Evolutionary conservation across 2,113 vertebrate species (phyloP).

Genomic region (Tachycineta bicolor): DNA sequence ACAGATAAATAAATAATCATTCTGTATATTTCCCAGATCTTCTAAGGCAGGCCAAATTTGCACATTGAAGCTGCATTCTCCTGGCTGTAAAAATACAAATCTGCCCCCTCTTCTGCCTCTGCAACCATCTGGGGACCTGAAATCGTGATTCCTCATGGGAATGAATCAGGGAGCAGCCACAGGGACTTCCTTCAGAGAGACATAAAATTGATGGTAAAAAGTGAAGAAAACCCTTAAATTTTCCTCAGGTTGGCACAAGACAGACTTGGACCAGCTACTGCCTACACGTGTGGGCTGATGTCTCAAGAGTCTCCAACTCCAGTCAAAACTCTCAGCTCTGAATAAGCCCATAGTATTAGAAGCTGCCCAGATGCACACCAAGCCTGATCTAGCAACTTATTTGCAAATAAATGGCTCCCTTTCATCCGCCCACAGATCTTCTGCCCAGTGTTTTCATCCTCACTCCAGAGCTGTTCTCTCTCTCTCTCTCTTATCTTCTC

Average conservation of each 20-base stretch:
- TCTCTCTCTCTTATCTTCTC: background rate
- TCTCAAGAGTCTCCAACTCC: background rate
- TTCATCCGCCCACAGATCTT: background rate
- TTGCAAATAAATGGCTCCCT: background rate
- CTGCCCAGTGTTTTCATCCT: background rate
- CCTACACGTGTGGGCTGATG: background rate
- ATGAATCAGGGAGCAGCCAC: background rate
- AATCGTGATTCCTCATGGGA: background rate
- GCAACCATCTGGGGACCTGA: background rate
- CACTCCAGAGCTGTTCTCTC: background rate
- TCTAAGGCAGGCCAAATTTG: background rate
- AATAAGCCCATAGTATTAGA: background rate
- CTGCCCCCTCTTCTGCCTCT: constrained; percentile 20
- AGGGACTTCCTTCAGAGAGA: background rate
- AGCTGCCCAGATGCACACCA: background rate
- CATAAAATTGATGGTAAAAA: background rate
- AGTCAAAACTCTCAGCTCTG: background rate
- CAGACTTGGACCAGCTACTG: background rate
- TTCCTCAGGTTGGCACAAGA: background rate
- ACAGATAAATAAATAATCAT: background rate
- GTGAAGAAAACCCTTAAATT: background rate
- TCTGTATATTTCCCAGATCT: background rate
- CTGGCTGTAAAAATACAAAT: background rate
- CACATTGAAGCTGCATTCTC: background rate
- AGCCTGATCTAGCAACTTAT: background rate